Percentiles rank a stretch among this genome's conserved stretches.
phyloP scores from a whole-genome alignment of 1,140 invertebrate genomes.

The Anagrus nilaparvatae region DNA sequence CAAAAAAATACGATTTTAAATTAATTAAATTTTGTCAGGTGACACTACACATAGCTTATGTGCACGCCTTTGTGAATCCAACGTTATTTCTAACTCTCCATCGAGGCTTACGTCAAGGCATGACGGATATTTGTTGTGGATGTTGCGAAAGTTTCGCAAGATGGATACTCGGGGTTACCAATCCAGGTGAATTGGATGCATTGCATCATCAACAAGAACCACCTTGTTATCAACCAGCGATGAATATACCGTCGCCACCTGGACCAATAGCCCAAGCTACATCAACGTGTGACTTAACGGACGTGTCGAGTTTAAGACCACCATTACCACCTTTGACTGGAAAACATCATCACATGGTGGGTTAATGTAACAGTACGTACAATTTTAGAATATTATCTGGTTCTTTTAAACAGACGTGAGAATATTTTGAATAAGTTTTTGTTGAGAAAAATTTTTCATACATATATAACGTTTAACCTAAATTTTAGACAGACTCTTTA shows the following conservation, averaged over 20 bases:
- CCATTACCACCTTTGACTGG: slow-evolving; percentile 35
- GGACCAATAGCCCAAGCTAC: slow-evolving; percentile 1
- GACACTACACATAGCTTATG: slow-evolving; percentile 77
- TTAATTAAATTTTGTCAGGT: too few relatives aligned
- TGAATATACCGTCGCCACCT: slow-evolving; percentile 31
- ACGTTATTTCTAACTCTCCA: slow-evolving; percentile 71
- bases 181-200: slow-evolving; percentile 35
- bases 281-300: slow-evolving; percentile 29
- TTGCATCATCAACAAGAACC: slow-evolving; percentile 19
- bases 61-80: slow-evolving; percentile 78
- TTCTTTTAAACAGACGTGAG: too few relatives aligned
- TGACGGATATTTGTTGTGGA: slow-evolving; percentile 60
- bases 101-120: slow-evolving; percentile 58
- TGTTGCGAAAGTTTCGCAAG: slow-evolving; percentile 55
- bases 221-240: slow-evolving; percentile 23
- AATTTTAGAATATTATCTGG: too few relatives aligned
- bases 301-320: slow-evolving; percentile 43
- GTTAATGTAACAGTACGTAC: not conserved
- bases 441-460: too few relatives aligned
- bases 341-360: slow-evolving; percentile 28
- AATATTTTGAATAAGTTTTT: too few relatives aligned
- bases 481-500: slow-evolving; percentile 12
- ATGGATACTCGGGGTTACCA: slow-evolving; percentile 47
- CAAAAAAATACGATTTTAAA: too few relatives aligned
- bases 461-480: not conserved